phyloP scores from a whole-genome alignment of 2,113 vertebrate genomes.

The Melanerpes aurifrons region DNA sequence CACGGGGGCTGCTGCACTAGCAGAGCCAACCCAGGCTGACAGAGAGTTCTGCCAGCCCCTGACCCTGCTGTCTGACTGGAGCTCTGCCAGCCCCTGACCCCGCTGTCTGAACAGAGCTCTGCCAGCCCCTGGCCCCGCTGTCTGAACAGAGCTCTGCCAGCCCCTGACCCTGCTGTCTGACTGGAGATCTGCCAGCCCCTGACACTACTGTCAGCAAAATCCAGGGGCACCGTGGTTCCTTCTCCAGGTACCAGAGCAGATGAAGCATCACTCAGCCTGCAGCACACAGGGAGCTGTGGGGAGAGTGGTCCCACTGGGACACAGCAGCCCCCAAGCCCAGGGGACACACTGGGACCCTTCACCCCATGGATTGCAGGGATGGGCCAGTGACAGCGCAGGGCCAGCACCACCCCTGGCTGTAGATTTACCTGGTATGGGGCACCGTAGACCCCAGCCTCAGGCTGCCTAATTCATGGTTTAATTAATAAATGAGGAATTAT shows the following conservation, averaged over 20 bases:
- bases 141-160: background rate
- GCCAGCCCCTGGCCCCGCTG: background rate
- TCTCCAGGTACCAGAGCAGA: background rate
- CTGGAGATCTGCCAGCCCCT: no score
- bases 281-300: background rate
- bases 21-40: background rate
- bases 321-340: background rate
- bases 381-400: rapidly evolving
- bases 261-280: background rate
- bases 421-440: background rate
- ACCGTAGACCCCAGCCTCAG: background rate
- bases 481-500: conserved; percentile 67
- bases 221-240: rapidly evolving
- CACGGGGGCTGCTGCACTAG: background rate
- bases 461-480: conserved; percentile 28
- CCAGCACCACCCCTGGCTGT: background rate
- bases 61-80: background rate
- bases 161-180: rapidly evolving
- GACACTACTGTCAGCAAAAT: background rate
- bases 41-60: background rate
- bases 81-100: background rate
- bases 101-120: background rate
- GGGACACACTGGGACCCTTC: background rate
- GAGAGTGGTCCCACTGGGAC: background rate
- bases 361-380: background rate